Evolutionary conservation across 2,113 vertebrate genomes (phyloP).

Genomic region (Cebidichthys violaceus): DNA sequence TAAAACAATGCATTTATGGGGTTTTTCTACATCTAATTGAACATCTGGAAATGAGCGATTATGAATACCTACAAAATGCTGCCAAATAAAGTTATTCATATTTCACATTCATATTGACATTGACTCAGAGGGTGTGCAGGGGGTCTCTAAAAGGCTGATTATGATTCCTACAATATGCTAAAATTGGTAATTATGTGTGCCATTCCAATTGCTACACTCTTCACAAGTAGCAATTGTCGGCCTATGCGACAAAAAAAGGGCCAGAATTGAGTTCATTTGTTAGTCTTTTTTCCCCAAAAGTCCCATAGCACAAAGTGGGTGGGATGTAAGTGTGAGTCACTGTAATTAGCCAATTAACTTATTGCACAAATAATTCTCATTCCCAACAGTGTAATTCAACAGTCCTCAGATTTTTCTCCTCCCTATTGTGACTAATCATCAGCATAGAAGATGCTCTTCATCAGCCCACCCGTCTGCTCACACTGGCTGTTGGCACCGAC

Average conservation of each 20-base stretch:
- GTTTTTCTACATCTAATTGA: neutral
- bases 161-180: neutral
- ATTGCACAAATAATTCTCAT: constrained; percentile 50
- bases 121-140: neutral
- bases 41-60: neutral
- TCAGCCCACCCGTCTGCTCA: constrained; percentile 79
- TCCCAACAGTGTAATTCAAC: constrained; percentile 55
- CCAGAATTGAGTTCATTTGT: neutral
- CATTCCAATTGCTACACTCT: neutral
- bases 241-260: neutral
- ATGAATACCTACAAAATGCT: neutral
- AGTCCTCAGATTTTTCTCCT: constrained; percentile 55
- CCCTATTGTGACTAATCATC: constrained; percentile 77
- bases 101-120: neutral
- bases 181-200: neutral
- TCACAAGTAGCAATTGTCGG: neutral
- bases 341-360: constrained; percentile 57
- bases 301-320: constrained; percentile 1
- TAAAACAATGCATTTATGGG: neutral
- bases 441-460: constrained; percentile 74
- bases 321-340: constrained; percentile 10
- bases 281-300: neutral
- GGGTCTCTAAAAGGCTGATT: neutral
- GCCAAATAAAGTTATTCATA: neutral
- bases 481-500: constrained; percentile 78